Evolutionary conservation across 2,113 vertebrate genomes (phyloP), one percentile per base, ranked within the genome.

Genomic region (Dermatemys mawii): DNA sequence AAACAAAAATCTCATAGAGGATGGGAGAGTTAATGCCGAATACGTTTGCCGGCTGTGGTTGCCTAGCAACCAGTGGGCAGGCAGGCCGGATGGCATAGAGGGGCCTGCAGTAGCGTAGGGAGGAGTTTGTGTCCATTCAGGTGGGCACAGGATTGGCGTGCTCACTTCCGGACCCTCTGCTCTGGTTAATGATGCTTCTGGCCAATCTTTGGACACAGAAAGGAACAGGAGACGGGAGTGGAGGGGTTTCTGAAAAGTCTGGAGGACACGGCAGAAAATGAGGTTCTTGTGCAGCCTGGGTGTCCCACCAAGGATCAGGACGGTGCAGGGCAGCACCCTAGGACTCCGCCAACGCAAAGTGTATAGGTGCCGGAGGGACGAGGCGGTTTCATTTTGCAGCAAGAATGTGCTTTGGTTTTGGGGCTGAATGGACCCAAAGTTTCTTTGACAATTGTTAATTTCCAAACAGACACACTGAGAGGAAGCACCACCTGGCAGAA

Each of bases 11-110:
- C 60, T 35, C 5, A 38, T 82, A 32, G 19, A 41, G 57, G 79
- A 79, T 81, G 49, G 70, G 88, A 67, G 63, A 88, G 93, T 84
- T 78, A 49, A 96, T 51, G 83, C 46, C 22, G 51, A 89, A 60
- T 50, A 49, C 86, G 3, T n/a, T 89, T 41, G 76, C 79, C 81
- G 63, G 92, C 93, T 81, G 22, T 27, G 82, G 97, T 97, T 87
- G 84, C 96, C 83, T 97, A 95, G 97, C 97, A 97, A 97, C 97
- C 11, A 38, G 67, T n/a, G 32, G 48, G 32, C 84, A 80, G 81
- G 90, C 75, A 73, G 81, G 21, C 53, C 49, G 53, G 78, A 49
- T 80, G 67, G 63, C 29, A 46, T 48, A 54, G 57, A 83, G 70
- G 55, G 89, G 81, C 53, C 49, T 70, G 67, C 54, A 41, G 73